Conservation (phyloP, 2,797 vertebrate genomes). For the Myotis daubentonii region DNA sequence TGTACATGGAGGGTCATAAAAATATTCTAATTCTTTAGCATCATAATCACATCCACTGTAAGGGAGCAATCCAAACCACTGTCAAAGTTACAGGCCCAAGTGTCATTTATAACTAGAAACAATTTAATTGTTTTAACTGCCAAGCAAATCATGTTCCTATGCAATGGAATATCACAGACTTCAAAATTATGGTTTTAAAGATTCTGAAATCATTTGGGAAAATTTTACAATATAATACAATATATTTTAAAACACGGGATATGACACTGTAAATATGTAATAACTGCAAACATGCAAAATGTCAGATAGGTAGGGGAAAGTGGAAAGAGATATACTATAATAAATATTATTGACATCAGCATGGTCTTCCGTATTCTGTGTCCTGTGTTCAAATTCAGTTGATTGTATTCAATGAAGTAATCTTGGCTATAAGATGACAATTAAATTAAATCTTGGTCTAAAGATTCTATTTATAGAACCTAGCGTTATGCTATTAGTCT, state of each 20-base stretch:
- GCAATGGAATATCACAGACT: not conserved
- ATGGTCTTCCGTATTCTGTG: not conserved
- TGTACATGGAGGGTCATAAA: not conserved
- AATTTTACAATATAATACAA: not conserved
- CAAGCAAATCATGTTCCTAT: not conserved
- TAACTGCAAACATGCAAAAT: not conserved
- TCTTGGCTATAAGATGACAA: not conserved
- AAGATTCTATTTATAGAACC: not conserved
- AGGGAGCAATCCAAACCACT: not conserved
- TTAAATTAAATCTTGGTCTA: not conserved
- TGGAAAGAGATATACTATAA: not conserved
- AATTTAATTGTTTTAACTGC: not conserved
- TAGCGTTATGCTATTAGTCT: not conserved
- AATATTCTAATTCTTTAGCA: not conserved
- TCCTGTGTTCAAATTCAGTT: not conserved
- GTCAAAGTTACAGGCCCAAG: not conserved
- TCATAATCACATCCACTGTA: not conserved
- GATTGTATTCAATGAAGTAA: not conserved
- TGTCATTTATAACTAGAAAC: not conserved
- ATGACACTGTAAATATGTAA: not conserved
- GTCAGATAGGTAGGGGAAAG: not conserved
- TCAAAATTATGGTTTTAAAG: not conserved
- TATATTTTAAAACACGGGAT: not conserved
- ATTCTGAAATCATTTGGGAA: not conserved
- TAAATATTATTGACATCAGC: not conserved